Evolutionary conservation across 1,140 invertebrate genomes (phyloP), one percentile per base, ranked within the genome.

Genomic region (Melitaea cinxia): DNA sequence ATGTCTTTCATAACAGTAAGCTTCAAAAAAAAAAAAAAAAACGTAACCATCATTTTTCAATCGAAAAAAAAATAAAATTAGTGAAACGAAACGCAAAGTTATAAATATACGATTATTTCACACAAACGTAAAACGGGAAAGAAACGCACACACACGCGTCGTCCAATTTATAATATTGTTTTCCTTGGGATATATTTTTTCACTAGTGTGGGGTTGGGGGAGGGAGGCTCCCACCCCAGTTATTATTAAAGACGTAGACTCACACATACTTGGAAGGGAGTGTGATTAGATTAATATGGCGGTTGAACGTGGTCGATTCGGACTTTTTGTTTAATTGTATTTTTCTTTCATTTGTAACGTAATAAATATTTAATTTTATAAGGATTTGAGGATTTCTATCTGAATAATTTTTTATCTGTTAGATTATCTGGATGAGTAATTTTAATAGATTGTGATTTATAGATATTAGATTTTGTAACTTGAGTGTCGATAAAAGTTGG

Each of bases 131-230:
- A 57, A 57, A 57, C 33, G 42, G 39, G 42, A 42, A 14, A 37
- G 65, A 78, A 83, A 83, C 78, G 65, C 65, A 62, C 65, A 54
- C 35, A 73, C 65, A 60, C 68, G 53, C 60, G 19, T 55, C 54
- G 70, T 79, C 83, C 88, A 88, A 90, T 90, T 90, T 90, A 90
- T 90, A 90, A 90, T 90, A 90, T 90, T 90, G 88, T 90, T 90
- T 90, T 90, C 86, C 80, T 88, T 81, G 60, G 79, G 83, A 88
- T 90, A 90, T 90, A 87, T 88, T 90, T 90, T 90, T 90, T 88
- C 88, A 89, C 82, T 89, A 89, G 85, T 82, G 77, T 80, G 76
- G 77, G 73, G 73, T 50, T 35, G 59, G 80, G 73, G 49, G 37
- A 55, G 78, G 76, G 63, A 45, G 70, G 50, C 37, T 23, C 62